phyloP scores from a whole-genome alignment of 2,797 vertebrate species.

The Pelobates cultripes region DNA sequence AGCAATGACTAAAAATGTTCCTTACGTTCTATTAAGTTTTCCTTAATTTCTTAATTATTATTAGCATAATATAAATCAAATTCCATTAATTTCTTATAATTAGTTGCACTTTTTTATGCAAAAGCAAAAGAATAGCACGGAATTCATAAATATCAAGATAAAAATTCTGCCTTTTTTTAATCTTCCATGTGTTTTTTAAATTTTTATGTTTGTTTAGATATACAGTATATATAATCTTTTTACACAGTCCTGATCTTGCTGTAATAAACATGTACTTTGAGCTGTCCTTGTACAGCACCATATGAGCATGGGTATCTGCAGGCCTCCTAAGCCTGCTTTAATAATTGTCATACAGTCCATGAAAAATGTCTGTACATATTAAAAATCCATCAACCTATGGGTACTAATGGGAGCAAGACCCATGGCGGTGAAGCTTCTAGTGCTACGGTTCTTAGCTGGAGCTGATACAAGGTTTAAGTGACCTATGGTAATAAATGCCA shows the following conservation, averaged over 20 bases:
- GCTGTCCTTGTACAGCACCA: conserved; percentile 61
- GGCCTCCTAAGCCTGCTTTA: conserved; percentile 59
- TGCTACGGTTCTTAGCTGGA: conserved; percentile 47
- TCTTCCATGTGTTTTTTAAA: not conserved
- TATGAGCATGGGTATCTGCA: conserved; percentile 59
- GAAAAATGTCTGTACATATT: conserved; percentile 66
- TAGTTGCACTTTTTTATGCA: too few species aligned
- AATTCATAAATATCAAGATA: too few species aligned
- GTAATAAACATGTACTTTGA: conserved; percentile 55
- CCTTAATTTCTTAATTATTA: too few species aligned
- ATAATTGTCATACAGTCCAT: conserved; percentile 64
- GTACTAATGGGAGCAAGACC: conserved; percentile 66
- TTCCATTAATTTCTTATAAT: too few species aligned
- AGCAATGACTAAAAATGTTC: too few species aligned
- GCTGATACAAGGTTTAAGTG: conserved; percentile 54
- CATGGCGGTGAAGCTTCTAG: conserved; percentile 55
- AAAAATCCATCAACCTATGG: conserved; percentile 65
- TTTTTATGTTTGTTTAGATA: not conserved
- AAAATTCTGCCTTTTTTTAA: too few species aligned
- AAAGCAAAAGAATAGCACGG: too few species aligned
- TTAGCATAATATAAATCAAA: too few species aligned
- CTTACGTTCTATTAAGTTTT: too few species aligned
- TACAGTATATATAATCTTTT: conserved; percentile 22
- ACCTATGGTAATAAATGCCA: conserved; percentile 59
- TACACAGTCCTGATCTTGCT: conserved; percentile 33